Percentiles rank a stretch among this genome's conserved stretches.
These are phyloP conservation scores for Apolygus lucorum DNA, from an alignment of 1,140 invertebrate species.

Conservation along the genomic window DNA sequence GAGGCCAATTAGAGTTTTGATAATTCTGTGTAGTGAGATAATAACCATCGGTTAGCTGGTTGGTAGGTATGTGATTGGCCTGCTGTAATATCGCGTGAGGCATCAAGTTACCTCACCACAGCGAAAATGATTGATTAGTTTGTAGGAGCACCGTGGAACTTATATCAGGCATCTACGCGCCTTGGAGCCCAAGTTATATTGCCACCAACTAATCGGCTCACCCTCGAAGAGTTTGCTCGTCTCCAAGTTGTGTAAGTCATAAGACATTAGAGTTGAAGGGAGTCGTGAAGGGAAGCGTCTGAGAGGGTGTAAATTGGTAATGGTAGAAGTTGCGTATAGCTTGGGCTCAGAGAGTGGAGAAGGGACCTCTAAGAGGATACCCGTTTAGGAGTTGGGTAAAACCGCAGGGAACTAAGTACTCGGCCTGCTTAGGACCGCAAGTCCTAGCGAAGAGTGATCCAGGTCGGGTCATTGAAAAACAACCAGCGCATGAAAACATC, in stretches of 20 bases:
- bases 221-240: neutral
- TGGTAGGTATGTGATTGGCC: too few species aligned
- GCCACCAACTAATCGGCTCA: constrained; percentile 14
- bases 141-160: neutral
- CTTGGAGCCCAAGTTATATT: constrained; percentile 5
- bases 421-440: too few species aligned
- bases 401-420: constrained; percentile 1
- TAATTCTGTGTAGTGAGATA: too few species aligned
- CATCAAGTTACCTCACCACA: too few species aligned
- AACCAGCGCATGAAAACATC: too few species aligned
- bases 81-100: too few species aligned
- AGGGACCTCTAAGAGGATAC: constrained; percentile 8
- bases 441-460: too few species aligned
- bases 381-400: neutral
- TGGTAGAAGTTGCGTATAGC: constrained; percentile 10
- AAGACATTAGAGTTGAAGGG: constrained; percentile 1
- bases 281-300: neutral
- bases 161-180: neutral
- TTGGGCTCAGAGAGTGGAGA: too few species aligned
- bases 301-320: neutral
- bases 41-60: too few species aligned
- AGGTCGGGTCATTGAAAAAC: too few species aligned
- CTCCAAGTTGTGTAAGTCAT: constrained; percentile 5
- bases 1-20: too few species aligned
- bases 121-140: neutral